Evolutionary conservation across 2,888 invertebrate species (phyloP).

Genomic region (Mythimna albipuncta): DNA sequence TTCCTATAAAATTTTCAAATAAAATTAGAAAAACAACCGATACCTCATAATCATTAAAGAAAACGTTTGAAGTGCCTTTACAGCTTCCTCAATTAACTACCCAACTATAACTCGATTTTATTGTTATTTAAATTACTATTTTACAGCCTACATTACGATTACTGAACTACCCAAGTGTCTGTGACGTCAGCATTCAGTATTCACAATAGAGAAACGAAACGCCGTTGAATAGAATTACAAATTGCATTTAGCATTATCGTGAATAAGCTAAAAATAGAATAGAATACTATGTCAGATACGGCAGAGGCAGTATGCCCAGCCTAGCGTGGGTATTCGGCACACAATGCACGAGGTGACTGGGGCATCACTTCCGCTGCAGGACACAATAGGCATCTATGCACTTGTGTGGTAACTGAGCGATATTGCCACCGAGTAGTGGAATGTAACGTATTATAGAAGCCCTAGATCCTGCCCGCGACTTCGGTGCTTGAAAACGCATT

Average conservation of each 20-base stretch:
- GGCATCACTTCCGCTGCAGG: slow-evolving; percentile 82
- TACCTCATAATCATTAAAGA: slow-evolving; percentile 17
- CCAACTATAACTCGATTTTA: slow-evolving; percentile 53
- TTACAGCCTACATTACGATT: slow-evolving; percentile 50
- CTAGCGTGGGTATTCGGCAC: slow-evolving; percentile 67
- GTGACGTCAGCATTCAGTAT: slow-evolving; percentile 62
- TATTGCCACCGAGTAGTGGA: slow-evolving; percentile 13
- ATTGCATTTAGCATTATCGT: slow-evolving; percentile 64
- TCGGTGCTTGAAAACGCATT: background rate
- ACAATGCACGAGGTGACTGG: slow-evolving; percentile 84
- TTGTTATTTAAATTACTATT: slow-evolving; percentile 56
- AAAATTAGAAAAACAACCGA: slow-evolving; percentile 11
- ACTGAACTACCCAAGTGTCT: slow-evolving; percentile 36
- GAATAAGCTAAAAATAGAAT: slow-evolving; percentile 71
- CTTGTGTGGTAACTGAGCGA: slow-evolving; percentile 34
- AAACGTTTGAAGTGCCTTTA: slow-evolving; percentile 57
- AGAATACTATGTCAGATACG: slow-evolving; percentile 63
- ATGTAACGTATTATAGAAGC: slow-evolving; percentile 11
- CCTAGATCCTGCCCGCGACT: background rate
- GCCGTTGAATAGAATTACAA: slow-evolving; percentile 62
- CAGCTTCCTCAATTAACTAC: slow-evolving; percentile 57
- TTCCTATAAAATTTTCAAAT: slow-evolving; percentile 3
- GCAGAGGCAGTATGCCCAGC: slow-evolving; percentile 50
- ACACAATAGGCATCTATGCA: slow-evolving; percentile 42
- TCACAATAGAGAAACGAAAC: slow-evolving; percentile 41